Evolutionary conservation across 2,797 vertebrate species (phyloP), one percentile per base, ranked within the genome.

Genomic region (Sebastes diaconus): DNA sequence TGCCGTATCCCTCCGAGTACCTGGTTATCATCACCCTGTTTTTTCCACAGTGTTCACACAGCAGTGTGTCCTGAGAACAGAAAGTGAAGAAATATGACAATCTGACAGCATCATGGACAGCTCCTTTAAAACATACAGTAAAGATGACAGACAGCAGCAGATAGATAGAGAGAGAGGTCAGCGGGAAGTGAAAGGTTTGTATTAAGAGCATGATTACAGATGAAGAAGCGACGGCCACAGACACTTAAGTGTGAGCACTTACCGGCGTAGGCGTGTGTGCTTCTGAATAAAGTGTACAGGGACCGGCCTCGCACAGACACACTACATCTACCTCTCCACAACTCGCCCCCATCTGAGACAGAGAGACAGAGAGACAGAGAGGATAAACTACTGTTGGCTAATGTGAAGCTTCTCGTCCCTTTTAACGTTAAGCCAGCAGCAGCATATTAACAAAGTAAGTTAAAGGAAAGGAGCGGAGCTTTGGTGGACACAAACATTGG

Each of bases 1-100:
- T 96, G 83, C 95, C 96, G 36, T 96, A 96, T 85, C 95, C 96
- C 80, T 96, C 96, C 0, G 95, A 96, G 92, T 90, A 93, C 89
- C 95, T 94, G 90, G 94, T 93, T 50, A 93, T 75, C 87, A 87
- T 86, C 2, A 77, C 84, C 79, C 90, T 84, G 87, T 86, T 94
- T 76, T 94, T 94, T 59, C 94, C 95, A 90, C 94, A 94, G 87
- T 87, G 90, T 32, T 94, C 93, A 83, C 94, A 94, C 75, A 90
- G 93, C 64, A 54, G 79, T 0, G 84, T 52, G 68, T 93, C 91
- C 95, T 95, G 77, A 68, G 71, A 68, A 72, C 64, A 81, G 58
- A 75, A 30, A 71, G 54, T 1, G 25, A 13, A 59, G 11, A 52
- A 14, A 32, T 18, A 5, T 11, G 3, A 32, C 75, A 14, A 32